Evolutionary conservation across 2,797 vertebrate species (phyloP).

Genomic region (Xenopus petersii): DNA sequence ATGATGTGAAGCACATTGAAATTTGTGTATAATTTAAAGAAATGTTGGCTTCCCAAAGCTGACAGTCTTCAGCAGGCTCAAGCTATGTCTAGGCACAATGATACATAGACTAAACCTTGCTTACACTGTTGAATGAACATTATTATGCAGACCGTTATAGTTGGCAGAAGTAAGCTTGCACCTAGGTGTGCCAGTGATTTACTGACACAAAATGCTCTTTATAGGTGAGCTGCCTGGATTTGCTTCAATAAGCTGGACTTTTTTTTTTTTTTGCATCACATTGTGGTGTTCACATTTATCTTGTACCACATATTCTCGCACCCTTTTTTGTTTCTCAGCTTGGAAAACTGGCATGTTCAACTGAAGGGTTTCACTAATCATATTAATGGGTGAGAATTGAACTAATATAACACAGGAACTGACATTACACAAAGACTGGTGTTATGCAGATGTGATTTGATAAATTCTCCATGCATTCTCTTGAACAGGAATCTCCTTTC

Average conservation of each 20-base stretch:
- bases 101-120: conserved; percentile 48
- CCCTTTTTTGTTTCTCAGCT: too few species aligned
- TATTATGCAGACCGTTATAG: conserved; percentile 34
- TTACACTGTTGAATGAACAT: conserved; percentile 37
- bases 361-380: too few species aligned
- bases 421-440: too few species aligned
- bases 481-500: too few species aligned
- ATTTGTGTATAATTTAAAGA: conserved; percentile 29
- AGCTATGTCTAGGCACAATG: conserved; percentile 44
- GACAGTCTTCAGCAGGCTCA: conserved; percentile 44
- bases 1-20: conserved; percentile 28
- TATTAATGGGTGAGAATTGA: too few species aligned
- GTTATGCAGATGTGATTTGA: too few species aligned
- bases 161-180: conserved; percentile 39
- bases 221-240: neutral
- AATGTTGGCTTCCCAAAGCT: conserved; percentile 28
- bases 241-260: neutral
- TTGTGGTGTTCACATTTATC: too few species aligned
- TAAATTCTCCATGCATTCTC: too few species aligned
- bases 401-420: too few species aligned
- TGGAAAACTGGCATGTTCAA: too few species aligned
- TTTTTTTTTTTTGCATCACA: too few species aligned
- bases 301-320: too few species aligned
- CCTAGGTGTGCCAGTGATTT: conserved; percentile 25
- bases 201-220: conserved; percentile 14